Evolutionary conservation across 2,113 vertebrate genomes (phyloP).

Genomic region (Barbus barbus): DNA sequence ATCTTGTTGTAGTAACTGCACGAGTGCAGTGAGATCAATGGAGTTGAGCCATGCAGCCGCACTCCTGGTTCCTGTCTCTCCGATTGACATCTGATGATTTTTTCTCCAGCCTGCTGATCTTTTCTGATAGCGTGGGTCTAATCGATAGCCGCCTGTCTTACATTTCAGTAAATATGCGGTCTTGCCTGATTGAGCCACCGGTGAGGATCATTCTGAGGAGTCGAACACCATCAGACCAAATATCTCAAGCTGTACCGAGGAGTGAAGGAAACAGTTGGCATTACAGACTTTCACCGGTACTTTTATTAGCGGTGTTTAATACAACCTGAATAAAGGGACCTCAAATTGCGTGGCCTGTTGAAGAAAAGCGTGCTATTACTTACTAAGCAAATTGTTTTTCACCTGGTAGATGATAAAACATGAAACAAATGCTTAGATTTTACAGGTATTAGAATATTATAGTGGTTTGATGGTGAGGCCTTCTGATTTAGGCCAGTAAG

Average conservation of each 20-base stretch:
- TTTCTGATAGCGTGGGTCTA: neutral
- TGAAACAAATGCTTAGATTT: neutral
- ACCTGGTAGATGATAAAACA: neutral
- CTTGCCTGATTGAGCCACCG: neutral
- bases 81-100: neutral
- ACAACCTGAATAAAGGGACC: neutral
- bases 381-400: neutral
- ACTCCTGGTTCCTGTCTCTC: neutral
- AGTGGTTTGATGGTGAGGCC: neutral
- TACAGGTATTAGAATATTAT: neutral
- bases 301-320: neutral
- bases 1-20: neutral
- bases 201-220: neutral
- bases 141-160: neutral
- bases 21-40: neutral
- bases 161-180: neutral
- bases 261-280: neutral
- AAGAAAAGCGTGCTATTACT: neutral
- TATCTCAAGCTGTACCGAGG: neutral
- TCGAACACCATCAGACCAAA: neutral
- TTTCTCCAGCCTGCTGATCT: neutral
- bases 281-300: neutral
- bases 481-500: neutral
- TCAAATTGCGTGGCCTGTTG: neutral
- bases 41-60: neutral